Conservation (phyloP, 1,140 invertebrate species). For the Eriocheir sinensis region DNA sequence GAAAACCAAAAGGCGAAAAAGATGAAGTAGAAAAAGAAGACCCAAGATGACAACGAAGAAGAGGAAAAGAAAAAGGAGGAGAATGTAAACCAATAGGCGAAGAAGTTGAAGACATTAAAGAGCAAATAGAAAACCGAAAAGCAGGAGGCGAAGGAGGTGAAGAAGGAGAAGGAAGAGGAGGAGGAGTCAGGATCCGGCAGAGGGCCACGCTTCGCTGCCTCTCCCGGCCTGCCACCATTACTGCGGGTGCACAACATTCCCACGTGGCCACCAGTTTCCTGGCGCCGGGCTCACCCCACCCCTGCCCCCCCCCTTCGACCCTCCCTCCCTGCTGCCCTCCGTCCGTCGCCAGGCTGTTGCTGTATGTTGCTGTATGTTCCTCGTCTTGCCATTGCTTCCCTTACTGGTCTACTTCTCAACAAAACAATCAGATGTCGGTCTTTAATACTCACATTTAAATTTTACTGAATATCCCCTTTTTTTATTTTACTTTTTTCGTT, state of each 20-base stretch:
- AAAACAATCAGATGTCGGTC: too few species aligned
- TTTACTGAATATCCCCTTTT: neutral
- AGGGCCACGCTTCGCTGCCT: slow-evolving; percentile 48
- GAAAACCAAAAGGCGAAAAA: too few species aligned
- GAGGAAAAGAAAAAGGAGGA: neutral
- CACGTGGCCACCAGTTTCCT: slow-evolving; percentile 40
- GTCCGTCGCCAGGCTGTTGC: neutral
- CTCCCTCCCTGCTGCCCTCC: neutral
- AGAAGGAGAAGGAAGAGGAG: neutral
- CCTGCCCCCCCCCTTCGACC: neutral
- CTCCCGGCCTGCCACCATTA: neutral
- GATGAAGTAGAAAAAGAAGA: too few species aligned
- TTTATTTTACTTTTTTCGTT: slow-evolving; percentile 34
- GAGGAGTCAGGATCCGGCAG: neutral
- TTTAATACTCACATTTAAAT: neutral
- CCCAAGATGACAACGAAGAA: too few species aligned
- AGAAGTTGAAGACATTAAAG: too few species aligned
- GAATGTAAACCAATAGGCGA: neutral
- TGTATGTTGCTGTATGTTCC: too few species aligned
- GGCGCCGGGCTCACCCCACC: neutral
- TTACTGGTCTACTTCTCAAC: neutral
- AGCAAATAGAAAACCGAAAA: neutral
- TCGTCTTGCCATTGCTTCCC: too few species aligned
- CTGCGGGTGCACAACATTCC: slow-evolving; percentile 41
- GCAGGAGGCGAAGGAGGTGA: neutral